A percentile compares a stretch with the other conserved stretches of the same genome.
phyloP scores from a whole-genome alignment of 2,888 invertebrate species.

The Phortica okadai region DNA sequence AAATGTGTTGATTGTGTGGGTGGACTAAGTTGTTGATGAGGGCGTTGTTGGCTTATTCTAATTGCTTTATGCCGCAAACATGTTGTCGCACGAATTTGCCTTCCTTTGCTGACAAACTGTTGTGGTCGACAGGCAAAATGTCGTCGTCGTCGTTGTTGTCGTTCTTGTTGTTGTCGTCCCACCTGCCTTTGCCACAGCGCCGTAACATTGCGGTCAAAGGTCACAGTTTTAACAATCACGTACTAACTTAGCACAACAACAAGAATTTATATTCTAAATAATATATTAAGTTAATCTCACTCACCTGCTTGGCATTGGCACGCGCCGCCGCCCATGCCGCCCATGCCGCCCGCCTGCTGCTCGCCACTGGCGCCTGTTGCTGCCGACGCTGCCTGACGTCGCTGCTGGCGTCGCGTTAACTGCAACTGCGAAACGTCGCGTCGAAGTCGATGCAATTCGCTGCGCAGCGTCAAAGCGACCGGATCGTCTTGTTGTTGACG shows the following conservation, averaged over 20 bases:
- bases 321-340: slow-evolving; percentile 74
- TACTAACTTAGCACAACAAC: neutral
- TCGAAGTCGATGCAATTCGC: slow-evolving; percentile 75
- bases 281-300: slow-evolving; percentile 48
- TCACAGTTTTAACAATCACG: neutral
- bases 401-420: slow-evolving; percentile 73
- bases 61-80: slow-evolving; percentile 55
- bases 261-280: neutral
- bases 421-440: slow-evolving; percentile 76
- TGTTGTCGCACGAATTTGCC: slow-evolving; percentile 47
- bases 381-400: slow-evolving; percentile 71
- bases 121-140: slow-evolving; percentile 28
- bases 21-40: slow-evolving; percentile 28
- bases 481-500: slow-evolving; percentile 47
- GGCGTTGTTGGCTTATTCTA: slow-evolving; percentile 27
- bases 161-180: too few relatives aligned
- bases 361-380: slow-evolving; percentile 48
- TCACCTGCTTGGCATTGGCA: slow-evolving; percentile 86
- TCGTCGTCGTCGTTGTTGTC: neutral
- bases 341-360: slow-evolving; percentile 72
- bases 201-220: slow-evolving; percentile 25
- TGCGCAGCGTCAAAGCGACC: slow-evolving; percentile 70
- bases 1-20: slow-evolving; percentile 37
- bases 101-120: slow-evolving; percentile 27
- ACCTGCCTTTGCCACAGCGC: neutral